Base-by-base conservation (phyloP, 2,113 vertebrate genomes). In the Ailurus styani region DNA sequence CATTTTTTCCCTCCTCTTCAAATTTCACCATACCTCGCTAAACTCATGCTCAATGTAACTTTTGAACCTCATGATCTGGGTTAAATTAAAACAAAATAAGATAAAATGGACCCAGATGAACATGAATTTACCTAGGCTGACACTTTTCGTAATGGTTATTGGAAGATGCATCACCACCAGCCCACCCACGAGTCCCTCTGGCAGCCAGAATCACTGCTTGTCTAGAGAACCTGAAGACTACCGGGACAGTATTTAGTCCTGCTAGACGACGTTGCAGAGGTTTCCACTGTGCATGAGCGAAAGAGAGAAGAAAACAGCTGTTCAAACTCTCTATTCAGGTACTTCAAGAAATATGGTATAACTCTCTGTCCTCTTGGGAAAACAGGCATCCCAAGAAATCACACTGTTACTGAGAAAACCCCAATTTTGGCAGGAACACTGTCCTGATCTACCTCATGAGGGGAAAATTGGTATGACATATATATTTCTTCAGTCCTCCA, bases 31-130 rank as follows among this genome's bases (percentile, higher is more conserved):
- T 81, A 77, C 62, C 70, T 94, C 57, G 68, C 75, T 77, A 82
- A 93, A 94, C 94, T 84, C 96, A 97, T 73, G 95, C 90, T 97
- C 98, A 97, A 85, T 81, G 91, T 78, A 96, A 94, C 68, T 90
- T 66, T 91, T 95, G 96, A 93, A 87, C 98, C 73, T 96, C 25
- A 55, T 66, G 79, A 95, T 95, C 93, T 98, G 96, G 95, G 78
- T 90, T 97, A 79, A 42, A 90, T 98, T 95, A 97, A 93, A 95
- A 72, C 57, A 52, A 87, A 95, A 47, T 87, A 84, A 95, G 55
- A 90, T 86, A 75, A 98, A 97, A 96, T 88, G 84, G 81, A 93
- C 93, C 93, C 91, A 95, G 72, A 92, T 90, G 95, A 90, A 79
- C 21, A 68, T 91, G 75, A 47, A 93, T 96, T 93, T 91, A 91